Base-by-base conservation (phyloP, 2,113 vertebrate genomes). In the Verasper variegatus region DNA sequence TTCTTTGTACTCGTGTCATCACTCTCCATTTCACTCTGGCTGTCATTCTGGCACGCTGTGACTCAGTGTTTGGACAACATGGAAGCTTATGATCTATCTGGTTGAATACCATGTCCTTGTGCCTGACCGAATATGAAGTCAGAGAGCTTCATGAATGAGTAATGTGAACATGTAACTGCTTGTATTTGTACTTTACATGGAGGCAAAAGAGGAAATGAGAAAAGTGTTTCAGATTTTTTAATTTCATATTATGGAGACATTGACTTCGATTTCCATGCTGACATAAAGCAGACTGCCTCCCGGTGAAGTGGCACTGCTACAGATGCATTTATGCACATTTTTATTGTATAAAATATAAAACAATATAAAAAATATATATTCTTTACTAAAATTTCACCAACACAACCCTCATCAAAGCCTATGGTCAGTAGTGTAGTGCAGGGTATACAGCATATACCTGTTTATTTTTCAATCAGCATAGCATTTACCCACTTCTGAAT, bases 11-110 rank as follows among this genome's bases (percentile, higher is more conserved):
- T 21, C 49, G 88, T 86, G 73, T 91, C 91, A 91, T 92, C 85
- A 82, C 86, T 92, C 92, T 92, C 88, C 88, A 87, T 92, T 92
- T 89, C 89, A 84, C 84, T 71, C 74, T 20, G 78, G 71, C 86
- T 82, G 78, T 86, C 86, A 80, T 54, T 68, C 62, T 65, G 82
- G 24, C 80, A 66, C n/a, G 65, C 83, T 76, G 68, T 51, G 87
- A 72, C 69, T 89, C 73, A 70, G 68, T 84, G 81, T 87, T 86
- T 91, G 87, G 85, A 87, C 86, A 86, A 86, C 88, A 78, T 13
- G 24, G 23, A 59, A 76, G 64, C 68, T 68, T 4, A 35, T 55
- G 75, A 78, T 74, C 77, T 42, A 47, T 74, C 75, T 60, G 78
- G 76, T 47, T 79, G 85, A 72, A 74, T 85, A 80, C 27, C 64